Evolutionary conservation across 2,888 invertebrate genomes (phyloP).

Genomic region (Metallyticus violacea): DNA sequence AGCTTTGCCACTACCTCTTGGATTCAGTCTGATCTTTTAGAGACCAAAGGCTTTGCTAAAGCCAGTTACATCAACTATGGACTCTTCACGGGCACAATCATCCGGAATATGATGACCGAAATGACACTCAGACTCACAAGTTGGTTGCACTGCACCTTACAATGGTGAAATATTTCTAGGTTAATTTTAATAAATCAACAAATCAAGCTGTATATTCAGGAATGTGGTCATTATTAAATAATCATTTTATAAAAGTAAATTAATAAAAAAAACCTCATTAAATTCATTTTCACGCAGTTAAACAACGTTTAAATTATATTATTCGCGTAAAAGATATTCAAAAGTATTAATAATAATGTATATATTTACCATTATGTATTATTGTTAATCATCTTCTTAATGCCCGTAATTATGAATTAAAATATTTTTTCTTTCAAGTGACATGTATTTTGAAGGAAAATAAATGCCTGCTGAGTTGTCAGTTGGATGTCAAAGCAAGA

Average conservation of each 20-base stretch:
- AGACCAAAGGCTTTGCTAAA: not conserved
- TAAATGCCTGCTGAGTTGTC: conserved; percentile 48
- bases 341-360: too few relatives aligned
- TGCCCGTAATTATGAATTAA: conserved; percentile 16
- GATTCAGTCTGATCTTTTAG: not conserved
- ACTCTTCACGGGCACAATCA: conserved; percentile 14
- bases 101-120: not conserved
- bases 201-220: too few relatives aligned
- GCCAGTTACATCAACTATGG: conserved; percentile 19
- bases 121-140: not conserved
- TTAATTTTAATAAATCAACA: too few relatives aligned
- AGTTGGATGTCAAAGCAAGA: conserved; percentile 38
- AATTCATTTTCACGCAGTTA: too few relatives aligned
- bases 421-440: conserved; percentile 41
- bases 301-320: too few relatives aligned
- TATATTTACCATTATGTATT: too few relatives aligned
- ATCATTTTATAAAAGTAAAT: too few relatives aligned
- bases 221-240: too few relatives aligned
- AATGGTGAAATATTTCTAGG: not conserved
- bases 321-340: too few relatives aligned
- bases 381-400: too few relatives aligned
- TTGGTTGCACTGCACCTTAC: not conserved
- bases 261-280: too few relatives aligned
- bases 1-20: conserved; percentile 25
- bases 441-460: conserved; percentile 44